Conservation (phyloP, 2,888 invertebrate species). For the Lycia hirtaria region DNA sequence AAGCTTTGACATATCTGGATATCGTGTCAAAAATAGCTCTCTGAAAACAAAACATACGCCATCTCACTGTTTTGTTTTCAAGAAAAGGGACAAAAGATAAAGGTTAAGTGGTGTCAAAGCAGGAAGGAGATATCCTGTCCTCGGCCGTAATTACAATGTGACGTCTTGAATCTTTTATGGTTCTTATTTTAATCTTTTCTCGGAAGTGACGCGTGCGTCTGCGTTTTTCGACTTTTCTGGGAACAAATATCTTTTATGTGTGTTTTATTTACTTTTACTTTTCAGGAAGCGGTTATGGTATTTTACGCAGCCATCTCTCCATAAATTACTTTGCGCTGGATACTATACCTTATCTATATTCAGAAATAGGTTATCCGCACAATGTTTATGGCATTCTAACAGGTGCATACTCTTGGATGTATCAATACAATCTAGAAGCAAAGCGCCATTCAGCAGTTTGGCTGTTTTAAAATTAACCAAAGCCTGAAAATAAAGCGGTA, state of each 20-base stretch:
- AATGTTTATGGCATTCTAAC: too few species aligned
- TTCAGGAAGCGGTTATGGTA: too few species aligned
- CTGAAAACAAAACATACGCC: slow-evolving; percentile 2
- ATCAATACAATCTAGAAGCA: too few species aligned
- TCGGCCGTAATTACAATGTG: slow-evolving; percentile 5
- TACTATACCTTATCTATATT: too few species aligned
- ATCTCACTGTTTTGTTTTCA: background rate
- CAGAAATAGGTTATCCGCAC: too few species aligned
- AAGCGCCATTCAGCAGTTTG: too few species aligned
- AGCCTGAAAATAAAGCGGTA: too few species aligned
- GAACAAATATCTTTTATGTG: background rate
- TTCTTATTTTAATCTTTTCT: slow-evolving; percentile 19
- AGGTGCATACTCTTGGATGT: too few species aligned
- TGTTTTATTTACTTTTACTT: background rate
- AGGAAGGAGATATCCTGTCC: slow-evolving; percentile 8
- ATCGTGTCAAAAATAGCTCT: slow-evolving; percentile 5
- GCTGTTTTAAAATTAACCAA: too few species aligned
- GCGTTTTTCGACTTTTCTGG: background rate
- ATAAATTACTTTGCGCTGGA: too few species aligned
- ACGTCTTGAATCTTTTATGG: slow-evolving; percentile 13
- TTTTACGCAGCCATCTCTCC: too few species aligned
- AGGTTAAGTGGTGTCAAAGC: slow-evolving; percentile 8
- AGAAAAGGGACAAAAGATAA: slow-evolving; percentile 4
- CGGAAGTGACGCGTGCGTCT: background rate
- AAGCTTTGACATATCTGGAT: background rate